phyloP scores from a whole-genome alignment of 2,888 invertebrate species.

The Actias luna region DNA sequence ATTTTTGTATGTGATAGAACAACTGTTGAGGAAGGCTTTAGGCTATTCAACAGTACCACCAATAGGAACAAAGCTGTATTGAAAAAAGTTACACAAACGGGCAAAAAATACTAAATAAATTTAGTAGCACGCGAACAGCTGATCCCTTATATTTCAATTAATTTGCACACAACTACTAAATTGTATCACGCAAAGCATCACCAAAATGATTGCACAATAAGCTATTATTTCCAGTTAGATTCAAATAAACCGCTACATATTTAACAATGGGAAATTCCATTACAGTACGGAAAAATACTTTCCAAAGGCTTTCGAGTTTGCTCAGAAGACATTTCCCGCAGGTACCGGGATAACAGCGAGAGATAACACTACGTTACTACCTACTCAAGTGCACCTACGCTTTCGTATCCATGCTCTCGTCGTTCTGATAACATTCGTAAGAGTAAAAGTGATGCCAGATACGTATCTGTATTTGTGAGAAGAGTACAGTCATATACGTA shows the following conservation, averaged over 20 bases:
- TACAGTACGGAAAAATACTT: conserved; percentile 1
- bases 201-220: too few species aligned
- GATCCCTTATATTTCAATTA: too few species aligned
- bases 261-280: conserved; percentile 1
- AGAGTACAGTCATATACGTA: not conserved
- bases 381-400: conserved; percentile 35
- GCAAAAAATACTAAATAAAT: too few species aligned
- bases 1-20: too few species aligned
- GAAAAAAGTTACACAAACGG: too few species aligned
- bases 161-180: too few species aligned
- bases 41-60: too few species aligned
- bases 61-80: too few species aligned
- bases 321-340: conserved; percentile 24
- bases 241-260: not conserved
- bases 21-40: too few species aligned
- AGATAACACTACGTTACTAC: conserved; percentile 37
- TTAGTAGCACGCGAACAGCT: too few species aligned
- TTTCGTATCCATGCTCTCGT: conserved; percentile 40
- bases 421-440: conserved; percentile 23
- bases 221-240: not conserved
- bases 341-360: conserved; percentile 33
- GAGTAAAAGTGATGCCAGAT: conserved; percentile 6
- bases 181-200: too few species aligned
- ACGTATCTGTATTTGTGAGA: not conserved
- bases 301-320: conserved; percentile 13